These are phyloP conservation scores for Cinara cedri DNA, from an alignment of 2,888 invertebrate species.

Conservation along the genomic window DNA sequence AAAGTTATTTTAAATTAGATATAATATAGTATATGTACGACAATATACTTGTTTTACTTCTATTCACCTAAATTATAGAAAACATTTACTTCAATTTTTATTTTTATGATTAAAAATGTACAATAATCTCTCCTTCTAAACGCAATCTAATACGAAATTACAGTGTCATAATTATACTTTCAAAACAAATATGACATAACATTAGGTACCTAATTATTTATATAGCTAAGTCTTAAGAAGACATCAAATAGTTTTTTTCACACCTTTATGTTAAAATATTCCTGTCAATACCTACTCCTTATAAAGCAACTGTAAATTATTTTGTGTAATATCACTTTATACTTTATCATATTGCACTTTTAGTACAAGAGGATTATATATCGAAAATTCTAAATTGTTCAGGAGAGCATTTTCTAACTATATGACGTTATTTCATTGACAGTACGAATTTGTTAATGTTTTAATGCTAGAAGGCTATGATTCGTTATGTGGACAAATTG, in stretches of 20 bases:
- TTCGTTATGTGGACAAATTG: too few relatives aligned
- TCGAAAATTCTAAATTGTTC: too few relatives aligned
- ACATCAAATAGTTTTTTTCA: constrained; percentile 38
- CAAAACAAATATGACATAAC: constrained; percentile 35
- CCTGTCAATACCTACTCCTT: neutral
- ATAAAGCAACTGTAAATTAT: neutral
- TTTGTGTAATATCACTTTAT: constrained; percentile 5
- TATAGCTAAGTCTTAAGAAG: neutral
- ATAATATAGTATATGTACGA: neutral
- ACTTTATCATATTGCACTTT: constrained; percentile 31
- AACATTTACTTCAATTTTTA: too few relatives aligned
- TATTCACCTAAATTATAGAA: neutral
- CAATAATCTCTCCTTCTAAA: too few relatives aligned
- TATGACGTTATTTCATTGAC: constrained; percentile 28
- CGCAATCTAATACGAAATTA: neutral
- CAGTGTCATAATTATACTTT: constrained; percentile 20
- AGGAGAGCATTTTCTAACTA: neutral
- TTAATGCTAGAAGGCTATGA: too few relatives aligned
- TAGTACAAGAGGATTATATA: too few relatives aligned
- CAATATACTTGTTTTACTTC: neutral
- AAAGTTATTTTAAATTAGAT: too few relatives aligned
- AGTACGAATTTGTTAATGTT: too few relatives aligned
- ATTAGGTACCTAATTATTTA: neutral
- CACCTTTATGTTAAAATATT: constrained; percentile 50
- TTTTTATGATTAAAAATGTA: too few relatives aligned